Percentiles rank a stretch among this genome's conserved stretches.
These are phyloP conservation scores for Pipistrellus kuhlii DNA, from an alignment of 2,797 vertebrate genomes.

Conservation along the genomic window DNA sequence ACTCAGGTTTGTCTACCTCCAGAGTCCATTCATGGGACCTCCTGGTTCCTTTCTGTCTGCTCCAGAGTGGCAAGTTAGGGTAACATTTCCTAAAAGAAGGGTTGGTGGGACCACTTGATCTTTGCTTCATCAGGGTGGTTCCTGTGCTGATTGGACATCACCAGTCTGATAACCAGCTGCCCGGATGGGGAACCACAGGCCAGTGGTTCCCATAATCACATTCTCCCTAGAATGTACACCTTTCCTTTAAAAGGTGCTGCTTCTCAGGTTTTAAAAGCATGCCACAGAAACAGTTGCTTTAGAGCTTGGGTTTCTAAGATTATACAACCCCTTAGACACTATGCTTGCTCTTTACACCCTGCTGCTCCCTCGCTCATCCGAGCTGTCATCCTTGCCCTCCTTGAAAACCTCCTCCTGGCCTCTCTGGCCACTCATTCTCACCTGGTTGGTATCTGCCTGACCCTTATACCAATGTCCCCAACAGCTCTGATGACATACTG, in stretches of 20 bases:
- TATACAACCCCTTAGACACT: not conserved
- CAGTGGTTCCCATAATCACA: not conserved
- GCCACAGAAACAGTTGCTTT: not conserved
- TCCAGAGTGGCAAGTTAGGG: not conserved
- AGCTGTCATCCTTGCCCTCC: not conserved
- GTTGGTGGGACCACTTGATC: not conserved
- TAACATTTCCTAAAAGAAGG: not conserved
- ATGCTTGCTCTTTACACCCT: not conserved
- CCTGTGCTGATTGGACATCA: not conserved
- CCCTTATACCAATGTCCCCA: not conserved
- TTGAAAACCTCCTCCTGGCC: not conserved
- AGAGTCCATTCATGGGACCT: not conserved
- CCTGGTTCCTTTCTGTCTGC: not conserved
- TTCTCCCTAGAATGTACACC: fast-evolving
- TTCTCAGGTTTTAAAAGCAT: not conserved
- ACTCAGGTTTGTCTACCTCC: not conserved
- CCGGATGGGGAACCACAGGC: not conserved
- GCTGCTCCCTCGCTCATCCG: not conserved
- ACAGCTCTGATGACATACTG: not conserved
- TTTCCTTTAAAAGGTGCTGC: too few relatives aligned
- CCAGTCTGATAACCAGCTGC: not conserved
- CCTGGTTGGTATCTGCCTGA: not conserved
- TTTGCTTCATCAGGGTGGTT: not conserved
- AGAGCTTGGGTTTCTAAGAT: not conserved
- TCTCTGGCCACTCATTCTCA: not conserved